Percentiles rank a stretch among this genome's conserved stretches.
phyloP scores from a whole-genome alignment of 2,797 vertebrate genomes.

The Hypotaenidia philippensis region DNA sequence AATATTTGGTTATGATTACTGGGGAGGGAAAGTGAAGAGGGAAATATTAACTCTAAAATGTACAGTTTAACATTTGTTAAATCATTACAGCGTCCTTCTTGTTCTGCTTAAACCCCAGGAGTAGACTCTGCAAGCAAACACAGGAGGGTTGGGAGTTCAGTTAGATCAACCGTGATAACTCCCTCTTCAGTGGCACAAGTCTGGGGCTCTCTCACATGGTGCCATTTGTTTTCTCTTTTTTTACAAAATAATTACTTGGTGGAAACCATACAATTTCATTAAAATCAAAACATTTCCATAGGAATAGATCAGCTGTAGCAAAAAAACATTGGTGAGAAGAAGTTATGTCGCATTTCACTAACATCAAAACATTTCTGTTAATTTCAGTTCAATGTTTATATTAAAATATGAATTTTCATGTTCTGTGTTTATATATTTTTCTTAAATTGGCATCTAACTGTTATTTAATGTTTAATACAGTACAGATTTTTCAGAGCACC shows the following conservation, averaged over 20 bases:
- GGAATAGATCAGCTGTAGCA: neutral
- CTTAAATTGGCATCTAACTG: constrained; percentile 33
- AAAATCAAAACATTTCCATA: constrained; percentile 26
- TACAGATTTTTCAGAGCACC: constrained; percentile 13
- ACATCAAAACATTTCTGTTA: constrained; percentile 31
- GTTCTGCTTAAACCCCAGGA: neutral
- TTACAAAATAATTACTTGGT: neutral
- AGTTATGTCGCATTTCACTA: constrained; percentile 7
- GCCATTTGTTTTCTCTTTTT: neutral
- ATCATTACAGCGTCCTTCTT: neutral
- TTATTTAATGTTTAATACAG: neutral
- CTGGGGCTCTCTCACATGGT: neutral
- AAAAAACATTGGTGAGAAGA: neutral
- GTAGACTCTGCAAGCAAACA: neutral
- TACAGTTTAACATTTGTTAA: neutral
- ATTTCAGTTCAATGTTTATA: constrained; percentile 29
- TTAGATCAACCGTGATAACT: neutral
- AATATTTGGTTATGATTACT: neutral
- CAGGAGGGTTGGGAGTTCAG: neutral
- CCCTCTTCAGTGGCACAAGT: neutral
- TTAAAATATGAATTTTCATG: neutral
- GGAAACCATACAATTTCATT: neutral
- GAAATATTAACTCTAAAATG: neutral
- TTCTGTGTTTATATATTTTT: constrained; percentile 15
- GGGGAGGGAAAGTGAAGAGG: neutral